Conservation (phyloP, 2,888 invertebrate species). For the Serripes groenlandicus region DNA sequence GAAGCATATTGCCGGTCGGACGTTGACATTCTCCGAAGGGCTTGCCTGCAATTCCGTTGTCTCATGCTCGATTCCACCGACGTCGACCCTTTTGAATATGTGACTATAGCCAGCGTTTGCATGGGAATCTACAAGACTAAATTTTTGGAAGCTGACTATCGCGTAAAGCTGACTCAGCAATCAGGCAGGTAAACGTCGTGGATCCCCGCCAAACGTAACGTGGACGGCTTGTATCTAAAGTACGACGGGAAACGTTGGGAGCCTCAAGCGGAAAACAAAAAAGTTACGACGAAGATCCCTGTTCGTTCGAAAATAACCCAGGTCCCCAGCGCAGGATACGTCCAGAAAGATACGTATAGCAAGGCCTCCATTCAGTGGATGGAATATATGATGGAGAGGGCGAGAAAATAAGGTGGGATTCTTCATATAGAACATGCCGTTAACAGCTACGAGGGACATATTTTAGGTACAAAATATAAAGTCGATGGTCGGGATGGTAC, state of each 20-base stretch:
- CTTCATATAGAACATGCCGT: constrained; percentile 38
- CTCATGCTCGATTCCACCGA: constrained; percentile 30
- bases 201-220: constrained; percentile 30
- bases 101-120: constrained; percentile 50
- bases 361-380: constrained; percentile 51
- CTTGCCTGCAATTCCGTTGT: constrained; percentile 43
- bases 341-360: constrained; percentile 31
- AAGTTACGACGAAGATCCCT: constrained; percentile 21
- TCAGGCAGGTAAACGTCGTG: constrained; percentile 37
- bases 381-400: constrained; percentile 31
- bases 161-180: constrained; percentile 38
- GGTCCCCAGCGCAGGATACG: constrained; percentile 16
- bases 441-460: constrained; percentile 31
- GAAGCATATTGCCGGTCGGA: constrained; percentile 42
- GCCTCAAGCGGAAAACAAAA: background rate
- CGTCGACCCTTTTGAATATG: constrained; percentile 51
- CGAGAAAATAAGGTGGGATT: no score
- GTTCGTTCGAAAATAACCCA: constrained; percentile 10
- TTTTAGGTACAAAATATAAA: constrained; percentile 35
- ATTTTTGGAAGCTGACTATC: constrained; percentile 44
- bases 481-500: constrained; percentile 41
- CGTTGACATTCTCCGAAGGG: constrained; percentile 35
- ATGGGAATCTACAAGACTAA: constrained; percentile 44
- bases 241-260: constrained; percentile 33
- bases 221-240: constrained; percentile 22